These are phyloP conservation scores for Chouioia cunea DNA, from an alignment of 2,888 invertebrate genomes.

Conservation along the genomic window DNA sequence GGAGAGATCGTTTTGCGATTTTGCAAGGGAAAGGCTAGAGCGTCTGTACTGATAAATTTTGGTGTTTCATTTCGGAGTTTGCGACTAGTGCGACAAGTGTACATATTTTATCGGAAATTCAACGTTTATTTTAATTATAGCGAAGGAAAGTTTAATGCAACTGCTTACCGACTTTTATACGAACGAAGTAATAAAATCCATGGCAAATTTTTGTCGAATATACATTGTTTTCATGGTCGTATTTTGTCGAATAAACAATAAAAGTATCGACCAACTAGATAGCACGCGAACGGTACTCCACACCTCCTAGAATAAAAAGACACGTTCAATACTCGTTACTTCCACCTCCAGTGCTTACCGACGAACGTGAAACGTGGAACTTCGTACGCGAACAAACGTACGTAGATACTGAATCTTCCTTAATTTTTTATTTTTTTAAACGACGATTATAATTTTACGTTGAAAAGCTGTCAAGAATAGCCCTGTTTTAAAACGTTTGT, in stretches of 20 bases:
- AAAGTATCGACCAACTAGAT: no score
- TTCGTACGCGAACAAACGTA: constrained; percentile 17
- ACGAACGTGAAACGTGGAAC: constrained; percentile 6
- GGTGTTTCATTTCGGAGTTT: no score
- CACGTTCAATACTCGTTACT: constrained; percentile 9
- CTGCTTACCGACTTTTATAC: no score
- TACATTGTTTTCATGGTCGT: no score
- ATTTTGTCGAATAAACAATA: no score
- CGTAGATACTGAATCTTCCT: constrained; percentile 11
- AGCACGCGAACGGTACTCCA: constrained; percentile 9
- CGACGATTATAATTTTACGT: constrained; percentile 23
- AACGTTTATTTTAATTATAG: constrained; percentile 1
- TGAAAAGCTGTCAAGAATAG: no score
- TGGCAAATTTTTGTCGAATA: no score
- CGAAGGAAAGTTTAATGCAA: no score
- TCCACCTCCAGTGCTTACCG: constrained; percentile 15
- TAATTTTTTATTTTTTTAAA: constrained; percentile 22
- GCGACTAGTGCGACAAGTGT: no score
- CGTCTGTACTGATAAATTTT: constrained; percentile 9
- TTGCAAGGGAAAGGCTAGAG: background rate
- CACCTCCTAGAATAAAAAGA: constrained; percentile 29
- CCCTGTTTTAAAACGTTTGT: constrained; percentile 29
- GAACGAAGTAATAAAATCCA: no score
- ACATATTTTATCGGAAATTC: background rate
- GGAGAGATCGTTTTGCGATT: background rate